Evolutionary conservation across 2,888 invertebrate genomes (phyloP).

Genomic region (Drosophila longiperda): DNA sequence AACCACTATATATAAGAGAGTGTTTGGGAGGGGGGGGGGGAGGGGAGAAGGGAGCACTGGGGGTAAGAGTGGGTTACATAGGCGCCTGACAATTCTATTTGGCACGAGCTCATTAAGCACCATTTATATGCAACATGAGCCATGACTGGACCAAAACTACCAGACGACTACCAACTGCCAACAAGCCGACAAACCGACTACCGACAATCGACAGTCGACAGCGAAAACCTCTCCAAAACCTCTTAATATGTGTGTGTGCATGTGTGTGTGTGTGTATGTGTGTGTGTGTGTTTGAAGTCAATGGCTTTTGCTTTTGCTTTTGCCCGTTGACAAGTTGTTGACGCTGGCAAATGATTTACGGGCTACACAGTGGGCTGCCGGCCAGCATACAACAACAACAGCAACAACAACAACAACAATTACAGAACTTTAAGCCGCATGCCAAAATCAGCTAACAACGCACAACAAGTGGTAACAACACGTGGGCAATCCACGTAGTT

Average conservation of each 20-base stretch:
- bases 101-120: constrained; percentile 84
- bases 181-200: constrained; percentile 3
- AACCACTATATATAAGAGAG: background rate
- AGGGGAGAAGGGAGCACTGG: background rate
- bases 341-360: constrained; percentile 77
- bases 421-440: constrained; percentile 33
- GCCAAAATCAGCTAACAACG: constrained; percentile 61
- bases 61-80: background rate
- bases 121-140: constrained; percentile 82
- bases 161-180: constrained; percentile 28
- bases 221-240: constrained; percentile 46
- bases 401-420: constrained; percentile 2
- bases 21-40: background rate
- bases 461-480: constrained; percentile 59
- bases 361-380: constrained; percentile 46
- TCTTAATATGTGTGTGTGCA: constrained; percentile 32
- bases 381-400: constrained; percentile 22
- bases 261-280: background rate
- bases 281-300: constrained; percentile 31
- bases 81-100: constrained; percentile 78
- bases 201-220: constrained; percentile 25
- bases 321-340: constrained; percentile 76
- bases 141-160: constrained; percentile 73
- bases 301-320: constrained; percentile 45
- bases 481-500: constrained; percentile 44